Base-by-base conservation (phyloP, 2,113 vertebrate genomes). In the Diadophis punctatus region DNA sequence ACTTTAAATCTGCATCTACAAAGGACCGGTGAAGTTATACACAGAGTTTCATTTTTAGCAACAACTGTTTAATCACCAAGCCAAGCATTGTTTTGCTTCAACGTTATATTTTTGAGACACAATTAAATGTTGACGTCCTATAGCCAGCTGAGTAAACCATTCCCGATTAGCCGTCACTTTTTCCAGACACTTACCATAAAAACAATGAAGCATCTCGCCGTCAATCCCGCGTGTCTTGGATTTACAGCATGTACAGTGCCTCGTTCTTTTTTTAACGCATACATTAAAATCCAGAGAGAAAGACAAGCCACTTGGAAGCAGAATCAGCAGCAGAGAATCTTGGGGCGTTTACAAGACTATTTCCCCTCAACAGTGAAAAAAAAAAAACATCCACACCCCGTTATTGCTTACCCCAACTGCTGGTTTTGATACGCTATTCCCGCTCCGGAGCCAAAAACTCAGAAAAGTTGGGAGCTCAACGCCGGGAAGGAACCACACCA, bases 111-210 rank as follows among this genome's bases (percentile, higher is more conserved):
- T 91, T 55, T 2, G 74, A 88, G 52, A 10, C 60, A 14, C 43
- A 1, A 86, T 39, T 52, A 92, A 92, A 68, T 20, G 87, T 0
- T 0, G 7, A 51, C 25, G 20, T 25, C 48, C 10, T 0, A 2
- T 9, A 0, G 4, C 46, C 5, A 43, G 84, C 2, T 23, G 68
- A 23, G 53, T 48, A 23, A 56, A 93, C 12, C 89, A 9, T 3
- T 16, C 55, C 60, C 86, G 85, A 86, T 68, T 88, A 85, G 23
- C 2, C 43, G 14, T 25, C 55, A 89, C 5, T 86, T 80, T 91
- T 1, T 0, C 1, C 30, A 93, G 80, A 39, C 95, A 96, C 96
- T 96, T 91, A 97, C 96, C 96, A 4, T 39, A 90, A 52, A 49
- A 39, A 1, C 58, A 2, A 3, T 23, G 1, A 16, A 90, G 94